phyloP scores from a whole-genome alignment of 2,888 invertebrate species.

The Cabera pusaria region DNA sequence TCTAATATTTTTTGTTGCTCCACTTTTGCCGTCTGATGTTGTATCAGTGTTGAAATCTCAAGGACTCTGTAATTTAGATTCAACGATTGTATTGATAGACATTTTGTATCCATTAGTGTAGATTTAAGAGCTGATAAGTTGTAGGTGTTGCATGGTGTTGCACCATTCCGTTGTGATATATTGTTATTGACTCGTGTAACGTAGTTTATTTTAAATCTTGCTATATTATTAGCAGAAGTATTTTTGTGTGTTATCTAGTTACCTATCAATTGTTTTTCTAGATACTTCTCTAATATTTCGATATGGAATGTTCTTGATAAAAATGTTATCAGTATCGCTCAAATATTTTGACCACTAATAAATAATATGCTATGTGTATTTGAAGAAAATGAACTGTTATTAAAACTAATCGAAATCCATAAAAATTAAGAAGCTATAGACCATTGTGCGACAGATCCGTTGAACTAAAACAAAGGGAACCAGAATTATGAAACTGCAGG shows the following conservation, averaged over 20 bases:
- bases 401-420: no score
- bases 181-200: constrained; percentile 15
- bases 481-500: no score
- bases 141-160: constrained; percentile 38
- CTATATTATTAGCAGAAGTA: neutral
- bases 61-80: constrained; percentile 64
- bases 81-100: constrained; percentile 55
- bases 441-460: no score
- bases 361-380: no score
- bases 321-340: no score
- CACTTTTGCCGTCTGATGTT: constrained; percentile 26
- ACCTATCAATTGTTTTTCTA: no score
- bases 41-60: constrained; percentile 51
- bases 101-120: constrained; percentile 57
- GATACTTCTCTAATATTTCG: no score
- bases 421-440: no score
- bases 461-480: no score
- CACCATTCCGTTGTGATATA: constrained; percentile 16
- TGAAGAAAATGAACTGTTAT: no score
- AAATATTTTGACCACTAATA: no score
- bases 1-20: constrained; percentile 24
- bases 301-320: no score
- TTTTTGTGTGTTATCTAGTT: neutral
- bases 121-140: constrained; percentile 45
- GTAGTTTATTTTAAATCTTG: constrained; percentile 1